phyloP scores from a whole-genome alignment of 2,113 vertebrate genomes.

The Buteo buteo region DNA sequence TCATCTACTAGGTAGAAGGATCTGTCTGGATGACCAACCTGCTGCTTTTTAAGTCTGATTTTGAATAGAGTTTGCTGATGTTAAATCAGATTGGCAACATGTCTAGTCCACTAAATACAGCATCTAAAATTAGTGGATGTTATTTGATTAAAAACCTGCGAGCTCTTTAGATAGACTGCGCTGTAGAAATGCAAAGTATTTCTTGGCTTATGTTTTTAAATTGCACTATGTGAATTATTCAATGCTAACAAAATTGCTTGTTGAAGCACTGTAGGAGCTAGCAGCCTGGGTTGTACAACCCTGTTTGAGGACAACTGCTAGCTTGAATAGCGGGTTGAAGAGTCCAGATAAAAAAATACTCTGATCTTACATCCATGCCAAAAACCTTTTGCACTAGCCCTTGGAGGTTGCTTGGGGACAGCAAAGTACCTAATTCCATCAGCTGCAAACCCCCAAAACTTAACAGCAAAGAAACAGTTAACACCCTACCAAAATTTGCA shows the following conservation, averaged over 20 bases:
- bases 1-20: neutral
- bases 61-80: neutral
- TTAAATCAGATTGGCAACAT: neutral
- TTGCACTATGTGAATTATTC: neutral
- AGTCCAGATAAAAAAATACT: neutral
- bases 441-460: neutral
- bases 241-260: neutral
- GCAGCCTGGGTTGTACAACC: neutral
- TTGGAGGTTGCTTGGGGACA: neutral
- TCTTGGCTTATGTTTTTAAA: neutral
- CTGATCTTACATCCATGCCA: neutral
- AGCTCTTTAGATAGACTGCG: neutral
- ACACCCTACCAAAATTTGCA: neutral
- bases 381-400: neutral
- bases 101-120: neutral
- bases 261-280: neutral
- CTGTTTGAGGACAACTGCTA: neutral
- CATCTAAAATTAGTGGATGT: neutral
- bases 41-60: neutral
- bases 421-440: neutral
- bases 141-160: neutral
- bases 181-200: neutral
- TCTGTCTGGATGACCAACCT: neutral
- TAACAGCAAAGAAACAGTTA: neutral
- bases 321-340: neutral